A percentile compares a stretch with the other conserved stretches of the same genome.
phyloP scores from a whole-genome alignment of 2,888 invertebrate species.

The Oscheius sp. region DNA sequence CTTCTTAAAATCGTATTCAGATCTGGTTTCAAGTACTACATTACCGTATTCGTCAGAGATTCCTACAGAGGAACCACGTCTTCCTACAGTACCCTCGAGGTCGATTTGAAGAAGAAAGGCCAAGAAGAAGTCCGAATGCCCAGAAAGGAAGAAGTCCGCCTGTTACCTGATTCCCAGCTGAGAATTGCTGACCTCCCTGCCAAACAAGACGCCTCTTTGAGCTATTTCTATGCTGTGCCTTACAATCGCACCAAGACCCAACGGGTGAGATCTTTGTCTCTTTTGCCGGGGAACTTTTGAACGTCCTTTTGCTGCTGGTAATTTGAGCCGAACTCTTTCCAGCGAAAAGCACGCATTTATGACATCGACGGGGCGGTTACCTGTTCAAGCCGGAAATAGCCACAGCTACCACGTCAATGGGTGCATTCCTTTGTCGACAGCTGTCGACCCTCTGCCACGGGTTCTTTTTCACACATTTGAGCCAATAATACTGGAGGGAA shows the following conservation, averaged over 20 bases:
- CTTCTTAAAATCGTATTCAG: constrained; percentile 28
- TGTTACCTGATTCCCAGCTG: constrained; percentile 34
- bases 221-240: constrained; percentile 46
- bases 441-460: constrained; percentile 31
- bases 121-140: constrained; percentile 37
- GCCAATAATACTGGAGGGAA: no score
- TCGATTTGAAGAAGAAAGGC: constrained; percentile 40
- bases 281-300: not conserved
- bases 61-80: constrained; percentile 53
- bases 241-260: constrained; percentile 27
- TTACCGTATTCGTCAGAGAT: constrained; percentile 61
- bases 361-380: constrained; percentile 7
- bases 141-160: constrained; percentile 33
- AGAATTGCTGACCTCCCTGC: constrained; percentile 43
- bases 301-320: not conserved
- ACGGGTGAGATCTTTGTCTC: constrained; percentile 24
- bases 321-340: not conserved
- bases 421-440: constrained; percentile 31
- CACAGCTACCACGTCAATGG: constrained; percentile 31
- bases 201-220: constrained; percentile 44
- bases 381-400: constrained; percentile 17
- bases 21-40: constrained; percentile 50
- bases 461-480: no score
- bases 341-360: constrained; percentile 5
- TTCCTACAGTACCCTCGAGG: constrained; percentile 47